Base-by-base conservation (phyloP, 2,113 vertebrate species). In the Egretta garzetta region DNA sequence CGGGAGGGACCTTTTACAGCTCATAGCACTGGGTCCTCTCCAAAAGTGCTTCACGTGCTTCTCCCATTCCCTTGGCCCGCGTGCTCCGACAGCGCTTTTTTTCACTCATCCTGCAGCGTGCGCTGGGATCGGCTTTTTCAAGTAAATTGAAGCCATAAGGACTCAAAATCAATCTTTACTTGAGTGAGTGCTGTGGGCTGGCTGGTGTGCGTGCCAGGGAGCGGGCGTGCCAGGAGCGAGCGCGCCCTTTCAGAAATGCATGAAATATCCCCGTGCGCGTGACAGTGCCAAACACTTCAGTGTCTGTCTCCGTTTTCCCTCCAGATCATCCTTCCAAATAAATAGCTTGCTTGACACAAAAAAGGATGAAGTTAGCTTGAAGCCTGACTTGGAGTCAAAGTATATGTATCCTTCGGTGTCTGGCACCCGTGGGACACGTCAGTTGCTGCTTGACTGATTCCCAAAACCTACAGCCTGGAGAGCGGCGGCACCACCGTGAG, bases 271-370 rank as follows among this genome's bases (percentile, higher is more conserved):
- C 2, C 4, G 0, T 43, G 12, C 4, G 0, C 32, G 58, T 91
- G 74, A 56, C 84, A 80, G 87, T 62, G 66, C 77, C 81, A 90
- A 91, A 73, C 49, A 8, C 49, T 62, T 89, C 32, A 16, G 24
- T 43, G 28, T 58, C 91, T 90, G 66, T 89, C 76, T 80, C 80
- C 0, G 0, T 90, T 93, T 94, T 66, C 28, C 32, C 49, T 91
- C 70, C 66, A 66, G 56, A 88, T 72, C 70, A 64, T 93, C 52
- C 24, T 88, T 91, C 60, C 66, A 68, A 93, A 88, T 53, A 95
- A 71, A 60, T 73, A 68, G 41, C 60, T 90, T 82, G 35, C 26
- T 76, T 86, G 74, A 76, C 70, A 87, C 33, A 66, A 80, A 67
- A 64, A 62, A 73, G 11, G 53, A 84, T 67, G 8, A 86, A 60